Percentiles rank a stretch among this genome's conserved stretches.
These are phyloP conservation scores for Ethmia dodecea DNA, from an alignment of 2,888 invertebrate genomes.

Conservation along the genomic window DNA sequence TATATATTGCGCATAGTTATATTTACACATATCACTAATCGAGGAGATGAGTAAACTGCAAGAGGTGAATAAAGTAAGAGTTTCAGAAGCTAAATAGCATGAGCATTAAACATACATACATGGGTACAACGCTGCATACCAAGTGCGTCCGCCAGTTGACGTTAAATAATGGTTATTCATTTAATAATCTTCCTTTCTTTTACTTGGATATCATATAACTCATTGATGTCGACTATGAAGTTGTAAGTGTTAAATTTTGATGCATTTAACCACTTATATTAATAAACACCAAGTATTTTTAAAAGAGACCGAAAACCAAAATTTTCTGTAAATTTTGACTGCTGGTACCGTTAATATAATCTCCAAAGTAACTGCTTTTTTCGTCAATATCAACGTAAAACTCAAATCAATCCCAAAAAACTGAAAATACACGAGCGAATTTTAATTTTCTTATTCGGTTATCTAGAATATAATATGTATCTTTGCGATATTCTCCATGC, in stretches of 20 bases:
- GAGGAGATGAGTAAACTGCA: too few relatives aligned
- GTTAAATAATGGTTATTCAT: neutral
- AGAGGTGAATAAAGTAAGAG: too few relatives aligned
- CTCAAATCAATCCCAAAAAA: conserved; percentile 6
- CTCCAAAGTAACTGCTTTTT: neutral
- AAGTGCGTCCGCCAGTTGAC: neutral
- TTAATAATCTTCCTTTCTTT: neutral
- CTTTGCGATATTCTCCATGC: neutral
- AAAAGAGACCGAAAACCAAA: neutral
- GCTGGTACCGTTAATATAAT: neutral
- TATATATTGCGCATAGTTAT: too few relatives aligned
- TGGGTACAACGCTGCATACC: too few relatives aligned
- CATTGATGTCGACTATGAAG: conserved; percentile 1
- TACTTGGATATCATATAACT: neutral
- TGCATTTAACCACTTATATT: conserved; percentile 2
- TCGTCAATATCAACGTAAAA: neutral
- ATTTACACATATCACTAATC: neutral
- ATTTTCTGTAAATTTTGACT: neutral
- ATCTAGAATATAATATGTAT: neutral
- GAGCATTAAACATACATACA: too few relatives aligned
- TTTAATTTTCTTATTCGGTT: neutral
- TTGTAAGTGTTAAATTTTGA: conserved; percentile 4
- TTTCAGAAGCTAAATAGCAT: too few relatives aligned
- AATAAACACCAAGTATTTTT: conserved; percentile 1
- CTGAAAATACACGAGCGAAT: neutral